phyloP scores from a whole-genome alignment of 1,140 invertebrate genomes.

The Caenorhabditis remanei region DNA sequence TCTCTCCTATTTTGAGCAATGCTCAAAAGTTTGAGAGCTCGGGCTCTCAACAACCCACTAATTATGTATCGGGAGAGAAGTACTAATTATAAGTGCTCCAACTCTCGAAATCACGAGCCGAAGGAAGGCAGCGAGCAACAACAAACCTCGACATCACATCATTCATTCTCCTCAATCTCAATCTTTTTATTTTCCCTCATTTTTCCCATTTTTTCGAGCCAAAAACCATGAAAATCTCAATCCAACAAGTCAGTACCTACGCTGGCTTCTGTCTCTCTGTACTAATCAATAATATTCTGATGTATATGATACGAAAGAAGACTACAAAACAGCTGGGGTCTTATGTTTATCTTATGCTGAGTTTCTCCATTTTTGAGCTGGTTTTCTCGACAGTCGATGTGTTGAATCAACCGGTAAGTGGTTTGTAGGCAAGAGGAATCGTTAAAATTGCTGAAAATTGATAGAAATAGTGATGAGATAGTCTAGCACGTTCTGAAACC shows the following conservation, averaged over 20 bases:
- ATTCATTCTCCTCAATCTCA: too few species aligned
- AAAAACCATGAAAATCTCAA: neutral
- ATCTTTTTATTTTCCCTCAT: neutral
- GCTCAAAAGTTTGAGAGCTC: too few species aligned
- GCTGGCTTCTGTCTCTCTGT: conserved; percentile 12
- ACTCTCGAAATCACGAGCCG: neutral
- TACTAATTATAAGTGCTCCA: conserved; percentile 1
- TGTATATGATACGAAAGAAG: conserved; percentile 14
- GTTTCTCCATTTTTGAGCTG: conserved; percentile 36
- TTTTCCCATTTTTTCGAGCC: neutral
- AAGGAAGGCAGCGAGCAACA: neutral
- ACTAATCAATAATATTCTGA: conserved; percentile 3
- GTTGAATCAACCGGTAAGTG: conserved; percentile 31
- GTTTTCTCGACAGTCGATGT: conserved; percentile 18
- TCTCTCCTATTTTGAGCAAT: neutral
- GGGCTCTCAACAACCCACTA: too few species aligned
- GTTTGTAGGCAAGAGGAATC: neutral
- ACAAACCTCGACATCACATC: neutral
- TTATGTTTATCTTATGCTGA: conserved; percentile 15
- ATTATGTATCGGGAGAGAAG: neutral
- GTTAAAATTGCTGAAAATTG: neutral
- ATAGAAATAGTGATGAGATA: too few species aligned
- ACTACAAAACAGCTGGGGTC: conserved; percentile 35
- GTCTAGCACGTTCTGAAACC: too few species aligned
- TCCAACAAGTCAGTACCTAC: conserved; percentile 24